Conservation (phyloP, 2,113 vertebrate genomes). For the Ptychochromis oligacanthus region DNA sequence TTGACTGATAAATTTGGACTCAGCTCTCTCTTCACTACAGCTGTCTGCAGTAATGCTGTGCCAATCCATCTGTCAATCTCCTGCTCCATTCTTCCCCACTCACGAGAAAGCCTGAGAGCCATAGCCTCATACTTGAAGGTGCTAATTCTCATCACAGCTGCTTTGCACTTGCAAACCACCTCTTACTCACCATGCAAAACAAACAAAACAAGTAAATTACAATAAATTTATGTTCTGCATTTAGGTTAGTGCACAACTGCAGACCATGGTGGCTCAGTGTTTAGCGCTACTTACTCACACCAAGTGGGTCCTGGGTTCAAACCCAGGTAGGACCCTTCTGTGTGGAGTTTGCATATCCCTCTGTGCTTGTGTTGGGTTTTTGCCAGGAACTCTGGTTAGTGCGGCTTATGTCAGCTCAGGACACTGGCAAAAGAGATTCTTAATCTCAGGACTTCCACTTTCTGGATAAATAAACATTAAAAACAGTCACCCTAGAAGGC, state of each 20-base stretch:
- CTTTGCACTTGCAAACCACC: background rate
- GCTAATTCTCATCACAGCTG: background rate
- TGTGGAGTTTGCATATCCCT: background rate
- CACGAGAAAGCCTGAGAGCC: background rate
- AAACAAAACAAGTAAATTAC: background rate
- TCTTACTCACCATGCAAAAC: background rate
- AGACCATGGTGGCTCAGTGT: background rate
- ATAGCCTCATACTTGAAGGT: background rate
- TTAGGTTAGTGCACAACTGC: background rate
- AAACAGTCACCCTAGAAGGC: background rate
- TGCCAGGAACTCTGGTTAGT: background rate
- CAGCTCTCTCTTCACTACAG: background rate
- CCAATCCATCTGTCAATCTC: background rate
- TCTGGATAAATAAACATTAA: background rate
- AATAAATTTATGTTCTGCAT: background rate
- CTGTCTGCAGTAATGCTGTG: background rate
- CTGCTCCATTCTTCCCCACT: background rate
- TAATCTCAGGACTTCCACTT: background rate
- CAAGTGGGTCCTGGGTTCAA: background rate
- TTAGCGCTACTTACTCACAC: background rate
- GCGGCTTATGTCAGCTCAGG: background rate
- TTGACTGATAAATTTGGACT: background rate
- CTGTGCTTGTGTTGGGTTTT: background rate
- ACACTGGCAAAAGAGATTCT: rapidly evolving
- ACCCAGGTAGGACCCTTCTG: background rate